Conservation (phyloP, 2,113 vertebrate species). For the Chaenogobius annularis region DNA sequence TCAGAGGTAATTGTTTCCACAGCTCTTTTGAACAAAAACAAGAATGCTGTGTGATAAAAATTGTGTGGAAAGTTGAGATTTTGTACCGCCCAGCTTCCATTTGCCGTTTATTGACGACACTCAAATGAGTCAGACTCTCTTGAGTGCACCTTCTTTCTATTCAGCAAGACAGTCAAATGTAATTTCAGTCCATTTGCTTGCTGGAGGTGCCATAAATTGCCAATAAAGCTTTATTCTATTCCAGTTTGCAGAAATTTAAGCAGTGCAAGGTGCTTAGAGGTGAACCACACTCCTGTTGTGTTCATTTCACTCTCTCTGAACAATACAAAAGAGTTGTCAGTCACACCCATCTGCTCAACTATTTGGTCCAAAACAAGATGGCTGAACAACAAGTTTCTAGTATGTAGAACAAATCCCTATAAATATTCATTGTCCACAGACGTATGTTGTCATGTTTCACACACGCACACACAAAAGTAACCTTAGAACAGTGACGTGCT, state of each 20-base stretch:
- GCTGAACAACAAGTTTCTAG: background rate
- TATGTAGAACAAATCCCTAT: background rate
- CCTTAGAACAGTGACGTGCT: too few relatives aligned
- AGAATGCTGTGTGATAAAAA: slow-evolving; percentile 7
- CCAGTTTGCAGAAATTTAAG: background rate
- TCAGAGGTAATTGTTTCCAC: background rate
- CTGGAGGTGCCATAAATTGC: background rate
- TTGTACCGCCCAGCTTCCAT: slow-evolving; percentile 1
- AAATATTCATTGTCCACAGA: background rate
- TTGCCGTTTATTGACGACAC: background rate
- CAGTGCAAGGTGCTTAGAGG: background rate
- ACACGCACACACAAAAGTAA: too few relatives aligned
- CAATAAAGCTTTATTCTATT: background rate
- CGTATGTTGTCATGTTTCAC: background rate
- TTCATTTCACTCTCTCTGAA: background rate
- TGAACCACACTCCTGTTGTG: slow-evolving; percentile 1
- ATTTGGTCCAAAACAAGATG: slow-evolving; percentile 5
- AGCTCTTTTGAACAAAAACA: background rate
- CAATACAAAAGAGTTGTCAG: slow-evolving; percentile 1
- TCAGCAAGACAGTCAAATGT: slow-evolving; percentile 2
- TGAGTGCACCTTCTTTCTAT: slow-evolving; percentile 9
- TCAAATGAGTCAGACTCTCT: slow-evolving; percentile 13
- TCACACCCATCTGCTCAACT: background rate
- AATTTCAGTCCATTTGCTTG: slow-evolving; percentile 1
- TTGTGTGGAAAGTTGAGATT: background rate